A percentile compares a stretch with the other conserved stretches of the same genome.
Conservation (phyloP, 1,140 invertebrate genomes). For the Temnothorax nylanderi region DNA sequence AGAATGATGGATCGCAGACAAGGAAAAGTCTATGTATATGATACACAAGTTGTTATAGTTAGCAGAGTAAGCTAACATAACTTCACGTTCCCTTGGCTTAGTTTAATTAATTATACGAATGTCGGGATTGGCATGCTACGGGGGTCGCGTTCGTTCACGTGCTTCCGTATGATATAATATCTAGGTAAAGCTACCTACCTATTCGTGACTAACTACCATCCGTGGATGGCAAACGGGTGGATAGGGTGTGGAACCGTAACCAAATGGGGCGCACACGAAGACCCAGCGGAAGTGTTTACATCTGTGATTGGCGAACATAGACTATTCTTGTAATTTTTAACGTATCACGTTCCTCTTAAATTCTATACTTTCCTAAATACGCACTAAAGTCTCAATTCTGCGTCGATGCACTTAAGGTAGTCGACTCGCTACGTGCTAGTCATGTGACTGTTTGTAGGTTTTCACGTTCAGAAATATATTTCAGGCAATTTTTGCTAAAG, state of each 20-base stretch:
- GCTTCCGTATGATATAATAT: slow-evolving; percentile 46
- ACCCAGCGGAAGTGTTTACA: slow-evolving; percentile 42
- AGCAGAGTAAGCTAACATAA: background rate
- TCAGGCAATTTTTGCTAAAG: too few species aligned
- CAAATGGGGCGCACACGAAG: slow-evolving; percentile 21
- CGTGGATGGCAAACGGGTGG: slow-evolving; percentile 2
- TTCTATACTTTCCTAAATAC: background rate
- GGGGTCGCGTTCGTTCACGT: slow-evolving; percentile 6
- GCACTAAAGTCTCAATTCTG: background rate
- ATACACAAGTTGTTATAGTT: slow-evolving; percentile 35
- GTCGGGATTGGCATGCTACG: slow-evolving; percentile 23
- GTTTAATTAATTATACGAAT: slow-evolving; percentile 55
- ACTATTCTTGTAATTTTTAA: slow-evolving; percentile 22
- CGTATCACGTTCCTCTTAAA: background rate
- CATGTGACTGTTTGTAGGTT: too few species aligned
- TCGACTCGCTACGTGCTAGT: too few species aligned
- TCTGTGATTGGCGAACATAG: slow-evolving; percentile 36
- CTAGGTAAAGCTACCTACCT: slow-evolving; percentile 41
- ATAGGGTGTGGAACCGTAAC: slow-evolving; percentile 6
- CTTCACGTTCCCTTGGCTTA: slow-evolving; percentile 33
- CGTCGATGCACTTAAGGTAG: background rate
- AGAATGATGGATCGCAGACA: background rate
- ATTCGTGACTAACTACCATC: slow-evolving; percentile 53
- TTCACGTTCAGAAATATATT: too few species aligned
- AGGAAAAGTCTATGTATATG: background rate